A percentile compares a stretch with the other conserved stretches of the same genome.
Evolutionary conservation across 2,113 vertebrate genomes (phyloP).

Genomic region (Peromyscus californicus): DNA sequence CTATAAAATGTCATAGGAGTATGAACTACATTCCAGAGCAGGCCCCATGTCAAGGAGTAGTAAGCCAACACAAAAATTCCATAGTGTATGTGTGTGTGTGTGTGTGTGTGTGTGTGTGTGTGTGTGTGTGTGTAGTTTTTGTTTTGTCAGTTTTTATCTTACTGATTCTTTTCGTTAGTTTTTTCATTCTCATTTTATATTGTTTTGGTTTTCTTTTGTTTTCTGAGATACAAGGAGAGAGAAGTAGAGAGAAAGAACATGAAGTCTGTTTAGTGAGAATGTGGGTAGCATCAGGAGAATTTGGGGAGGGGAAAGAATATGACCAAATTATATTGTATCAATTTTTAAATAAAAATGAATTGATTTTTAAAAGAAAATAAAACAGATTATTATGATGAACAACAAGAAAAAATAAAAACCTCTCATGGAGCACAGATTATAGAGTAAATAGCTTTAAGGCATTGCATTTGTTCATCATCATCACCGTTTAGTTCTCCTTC

Average conservation of each 20-base stretch:
- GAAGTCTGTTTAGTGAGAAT: background rate
- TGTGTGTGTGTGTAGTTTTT: no score
- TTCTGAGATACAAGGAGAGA: background rate
- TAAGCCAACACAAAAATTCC: no score
- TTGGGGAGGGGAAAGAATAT: background rate
- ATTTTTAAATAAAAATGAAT: background rate
- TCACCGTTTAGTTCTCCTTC: background rate
- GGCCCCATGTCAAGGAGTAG: background rate
- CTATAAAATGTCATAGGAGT: background rate
- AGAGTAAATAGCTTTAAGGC: background rate
- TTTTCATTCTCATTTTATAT: no score
- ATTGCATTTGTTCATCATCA: background rate
- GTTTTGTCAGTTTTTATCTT: no score
- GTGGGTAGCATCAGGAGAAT: background rate
- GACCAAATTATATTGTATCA: background rate
- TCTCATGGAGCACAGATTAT: background rate
- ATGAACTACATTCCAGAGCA: background rate
- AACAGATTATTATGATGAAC: background rate
- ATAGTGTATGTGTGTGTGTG: no score
- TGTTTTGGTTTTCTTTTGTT: background rate
- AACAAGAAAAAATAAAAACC: background rate
- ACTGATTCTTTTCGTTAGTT: no score
- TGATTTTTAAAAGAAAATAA: background rate
- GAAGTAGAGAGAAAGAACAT: background rate
- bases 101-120: no score